Evolutionary conservation across 2,888 invertebrate genomes (phyloP), one percentile per base, ranked within the genome.

Genomic region (Cistogaster globosa): DNA sequence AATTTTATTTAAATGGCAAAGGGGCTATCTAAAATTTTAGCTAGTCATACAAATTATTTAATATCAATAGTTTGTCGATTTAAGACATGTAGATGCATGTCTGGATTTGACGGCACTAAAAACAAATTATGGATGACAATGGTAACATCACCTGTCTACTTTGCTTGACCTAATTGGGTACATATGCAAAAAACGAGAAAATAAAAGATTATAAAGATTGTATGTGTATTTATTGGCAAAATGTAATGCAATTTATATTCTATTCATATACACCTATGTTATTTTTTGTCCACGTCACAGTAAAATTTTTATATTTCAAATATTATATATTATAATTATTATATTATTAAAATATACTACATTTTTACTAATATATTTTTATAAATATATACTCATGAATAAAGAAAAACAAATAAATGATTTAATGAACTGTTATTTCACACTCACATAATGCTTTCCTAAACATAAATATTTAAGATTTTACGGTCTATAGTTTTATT

Each of bases 391-490:
- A 4, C 12, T 4, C 42, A 12, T 42, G 11, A 2, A 1, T 12
- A 12, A 42, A 42, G 12, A 42, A 11, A 38, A 42, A 42, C 11
- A 42, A 42, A 42, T 42, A 42, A 42, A 42, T 42, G 12, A 12
- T 42, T 42, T 42, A 11, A 42, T 42, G 4, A 42, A 42, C 42
- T 42, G 9, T 26, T 32, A 48, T 12, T 38, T 57, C 14, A 26
- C 42, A 87, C 87, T 81, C 71, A 87, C 86, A 81, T 78, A 62
- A 65, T 65, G 45, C 62, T 74, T 20, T 69, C 60, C 36, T 60
- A 42, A 4, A 11, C 36, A 78, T 76, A 62, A 57, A 48, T 57
- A 18, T 51, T 42, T 62, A 18, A 18, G 42, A 42, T 12, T 26
- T 72, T 36, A 22, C 55, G 26, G n/a, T 74, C 53, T 20, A 2